Conservation (phyloP, 2,888 invertebrate genomes). For the Trichogramma evanescens region DNA sequence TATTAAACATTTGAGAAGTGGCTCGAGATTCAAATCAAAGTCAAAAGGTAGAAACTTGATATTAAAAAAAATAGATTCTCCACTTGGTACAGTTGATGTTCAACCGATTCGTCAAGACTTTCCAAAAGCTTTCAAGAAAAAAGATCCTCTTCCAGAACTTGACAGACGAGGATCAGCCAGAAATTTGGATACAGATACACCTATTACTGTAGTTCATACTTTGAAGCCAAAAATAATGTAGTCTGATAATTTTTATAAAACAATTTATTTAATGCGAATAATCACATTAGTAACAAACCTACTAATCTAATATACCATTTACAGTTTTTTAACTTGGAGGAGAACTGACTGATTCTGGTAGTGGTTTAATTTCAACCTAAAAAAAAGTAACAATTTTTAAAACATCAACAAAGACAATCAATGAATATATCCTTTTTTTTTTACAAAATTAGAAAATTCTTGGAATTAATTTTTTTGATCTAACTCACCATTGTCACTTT, state of each 20-base stretch:
- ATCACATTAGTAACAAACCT: conserved; percentile 12
- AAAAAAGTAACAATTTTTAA: conserved; percentile 13
- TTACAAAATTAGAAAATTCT: conserved; percentile 6
- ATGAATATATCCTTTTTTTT: background rate
- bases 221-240: conserved; percentile 5
- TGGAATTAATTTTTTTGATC: conserved; percentile 17
- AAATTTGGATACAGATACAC: conserved; percentile 26
- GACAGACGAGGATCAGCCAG: conserved; percentile 23
- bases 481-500: conserved; percentile 70
- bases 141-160: conserved; percentile 33
- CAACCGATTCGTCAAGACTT: conserved; percentile 27
- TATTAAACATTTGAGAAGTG: conserved; percentile 19
- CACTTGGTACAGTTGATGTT: conserved; percentile 35
- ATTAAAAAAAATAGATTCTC: conserved; percentile 29
- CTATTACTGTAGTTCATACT: conserved; percentile 33
- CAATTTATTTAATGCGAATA: conserved; percentile 15
- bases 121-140: conserved; percentile 32
- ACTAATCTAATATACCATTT: conserved; percentile 6
- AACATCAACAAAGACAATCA: background rate
- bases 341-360: conserved; percentile 29
- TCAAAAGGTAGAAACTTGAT: conserved; percentile 21
- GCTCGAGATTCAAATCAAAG: conserved; percentile 10
- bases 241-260: conserved; percentile 11
- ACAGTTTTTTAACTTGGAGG: conserved; percentile 11
- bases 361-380: conserved; percentile 34